Evolutionary conservation across 2,797 vertebrate genomes (phyloP).

Genomic region (Rallus crepitans): DNA sequence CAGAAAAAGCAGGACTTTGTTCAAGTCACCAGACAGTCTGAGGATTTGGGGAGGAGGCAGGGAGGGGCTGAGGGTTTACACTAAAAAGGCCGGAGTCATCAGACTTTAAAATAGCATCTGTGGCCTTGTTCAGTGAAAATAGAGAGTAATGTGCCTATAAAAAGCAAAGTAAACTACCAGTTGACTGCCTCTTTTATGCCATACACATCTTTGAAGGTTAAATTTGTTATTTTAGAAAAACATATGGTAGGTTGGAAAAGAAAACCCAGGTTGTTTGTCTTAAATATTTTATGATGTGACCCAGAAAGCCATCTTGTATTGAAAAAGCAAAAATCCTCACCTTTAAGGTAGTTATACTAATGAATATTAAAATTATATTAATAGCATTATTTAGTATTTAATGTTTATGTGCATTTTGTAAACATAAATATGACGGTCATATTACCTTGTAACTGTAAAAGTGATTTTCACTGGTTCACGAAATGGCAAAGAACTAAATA

Average conservation of each 20-base stretch:
- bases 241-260: slow-evolving; percentile 26
- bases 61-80: slow-evolving; percentile 73
- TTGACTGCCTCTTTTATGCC: slow-evolving; percentile 66
- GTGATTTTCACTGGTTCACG: not conserved
- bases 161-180: slow-evolving; percentile 70
- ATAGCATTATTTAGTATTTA: not conserved
- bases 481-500: not conserved
- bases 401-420: not conserved
- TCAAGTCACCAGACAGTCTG: slow-evolving; percentile 68
- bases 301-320: not conserved
- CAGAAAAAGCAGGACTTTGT: slow-evolving; percentile 81
- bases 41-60: slow-evolving; percentile 70
- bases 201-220: slow-evolving; percentile 58
- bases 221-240: slow-evolving; percentile 75
- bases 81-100: slow-evolving; percentile 81
- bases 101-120: slow-evolving; percentile 80
- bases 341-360: not conserved
- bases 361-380: not conserved
- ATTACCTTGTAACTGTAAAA: not conserved
- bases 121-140: slow-evolving; percentile 77
- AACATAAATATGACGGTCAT: not conserved
- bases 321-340: not conserved
- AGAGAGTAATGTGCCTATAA: slow-evolving; percentile 60
- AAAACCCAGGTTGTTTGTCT: slow-evolving; percentile 19
- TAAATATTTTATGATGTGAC: slow-evolving; percentile 3